Evolutionary conservation across 2,888 invertebrate genomes (phyloP), one percentile per base, ranked within the genome.

Genomic region (Balanococcus diminutus): DNA sequence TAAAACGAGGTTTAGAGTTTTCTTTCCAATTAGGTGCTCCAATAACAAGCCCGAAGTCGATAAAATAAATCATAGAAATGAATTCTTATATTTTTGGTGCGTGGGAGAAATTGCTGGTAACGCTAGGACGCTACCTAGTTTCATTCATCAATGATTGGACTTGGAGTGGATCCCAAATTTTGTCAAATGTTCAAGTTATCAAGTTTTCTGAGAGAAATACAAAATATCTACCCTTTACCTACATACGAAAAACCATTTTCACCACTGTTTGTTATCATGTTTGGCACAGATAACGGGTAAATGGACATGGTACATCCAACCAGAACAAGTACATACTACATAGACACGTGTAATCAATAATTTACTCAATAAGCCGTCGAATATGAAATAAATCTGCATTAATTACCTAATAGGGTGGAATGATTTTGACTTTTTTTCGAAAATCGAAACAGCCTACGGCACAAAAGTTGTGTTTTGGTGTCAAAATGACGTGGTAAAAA

Each of bases 351-450:
- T 56, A 56, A 67, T 67, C 67, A 67, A 67, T 67, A 67, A 56
- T 56, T 56, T 67, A 28, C 56, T 67, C 67, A 67, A 67, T 67
- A 67, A 56, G 67, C 67, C 16, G 28, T 67, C 14, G 28, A 67
- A 67, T 28, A 67, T 67, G 67, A 67, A 67, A 67, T 67, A 67
- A 67, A 67, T 67, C 28, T 67, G 28, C 67, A 67, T 67, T 28
- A 67, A 67, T 67, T 67, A n/a, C n/a, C n/a, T n/a, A n/a, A n/a
- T n/a, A n/a, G n/a, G n/a, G n/a, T n/a, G n/a, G n/a, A n/a, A n/a
- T n/a, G n/a, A n/a, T n/a, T n/a, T n/a, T n/a, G n/a, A n/a, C n/a
- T n/a, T n/a, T n/a, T n/a, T n/a, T n/a, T n/a, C n/a, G n/a, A n/a
- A n/a, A n/a, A n/a, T n/a, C n/a, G n/a, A n/a, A n/a, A n/a, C n/a